These are phyloP conservation scores for Chesias legatella DNA, from an alignment of 2,888 invertebrate genomes.

Conservation along the genomic window DNA sequence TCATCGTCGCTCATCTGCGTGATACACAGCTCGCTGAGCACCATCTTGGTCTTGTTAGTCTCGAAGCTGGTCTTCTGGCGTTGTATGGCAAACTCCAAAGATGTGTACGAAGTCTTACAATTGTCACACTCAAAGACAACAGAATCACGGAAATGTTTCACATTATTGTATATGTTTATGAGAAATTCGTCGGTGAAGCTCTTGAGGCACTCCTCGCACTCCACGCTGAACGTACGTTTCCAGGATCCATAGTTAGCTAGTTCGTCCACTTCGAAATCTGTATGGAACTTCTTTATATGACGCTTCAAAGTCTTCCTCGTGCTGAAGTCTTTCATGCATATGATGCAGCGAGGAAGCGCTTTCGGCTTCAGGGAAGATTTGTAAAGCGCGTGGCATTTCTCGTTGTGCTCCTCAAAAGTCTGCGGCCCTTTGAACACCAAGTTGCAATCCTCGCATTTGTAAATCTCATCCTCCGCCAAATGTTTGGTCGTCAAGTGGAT, in stretches of 20 bases:
- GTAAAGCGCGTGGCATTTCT: conserved; percentile 37
- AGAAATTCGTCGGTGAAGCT: conserved; percentile 49
- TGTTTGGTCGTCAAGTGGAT: conserved; percentile 58
- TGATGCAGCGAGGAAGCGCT: conserved; percentile 49
- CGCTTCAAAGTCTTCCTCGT: conserved; percentile 60
- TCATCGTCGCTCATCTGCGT: conserved; percentile 63
- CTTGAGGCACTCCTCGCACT: conserved; percentile 57
- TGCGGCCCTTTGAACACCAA: conserved; percentile 57
- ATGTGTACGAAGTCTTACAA: conserved; percentile 44
- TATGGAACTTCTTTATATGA: conserved; percentile 64
- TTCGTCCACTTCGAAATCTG: conserved; percentile 55
- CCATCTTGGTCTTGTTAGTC: conserved; percentile 44
- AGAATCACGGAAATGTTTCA: conserved; percentile 45
- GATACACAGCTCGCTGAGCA: conserved; percentile 62
- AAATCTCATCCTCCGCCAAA: conserved; percentile 57
- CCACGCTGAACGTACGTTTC: conserved; percentile 38
- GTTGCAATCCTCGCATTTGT: conserved; percentile 64
- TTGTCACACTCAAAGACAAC: conserved; percentile 51
- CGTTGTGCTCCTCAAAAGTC: conserved; percentile 56
- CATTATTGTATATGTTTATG: conserved; percentile 38
- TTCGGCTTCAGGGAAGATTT: conserved; percentile 39
- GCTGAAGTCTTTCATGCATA: conserved; percentile 68
- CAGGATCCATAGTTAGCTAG: conserved; percentile 47
- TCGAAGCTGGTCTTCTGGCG: conserved; percentile 44
- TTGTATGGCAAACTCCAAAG: conserved; percentile 53